Percentiles rank a stretch among this genome's conserved stretches.
These are phyloP conservation scores for Galerucella nymphaeae DNA, from an alignment of 2,888 invertebrate genomes.

Conservation along the genomic window DNA sequence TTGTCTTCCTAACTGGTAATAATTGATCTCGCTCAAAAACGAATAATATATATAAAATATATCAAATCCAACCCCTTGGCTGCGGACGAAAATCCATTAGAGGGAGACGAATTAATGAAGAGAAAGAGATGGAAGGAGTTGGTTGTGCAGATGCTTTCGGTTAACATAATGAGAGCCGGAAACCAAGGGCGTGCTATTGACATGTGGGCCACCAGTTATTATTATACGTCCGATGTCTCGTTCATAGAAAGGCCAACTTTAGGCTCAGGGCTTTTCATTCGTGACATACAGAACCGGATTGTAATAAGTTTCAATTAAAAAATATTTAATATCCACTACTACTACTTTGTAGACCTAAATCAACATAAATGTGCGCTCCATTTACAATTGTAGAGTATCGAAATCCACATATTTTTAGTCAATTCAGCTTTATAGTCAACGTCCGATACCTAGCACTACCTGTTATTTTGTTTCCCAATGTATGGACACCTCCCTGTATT, in stretches of 20 bases:
- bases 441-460: no score
- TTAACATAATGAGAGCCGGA: constrained; percentile 50
- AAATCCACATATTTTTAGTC: no score
- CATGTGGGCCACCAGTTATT: constrained; percentile 50
- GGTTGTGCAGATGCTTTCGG: constrained; percentile 45
- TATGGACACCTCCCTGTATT: no score
- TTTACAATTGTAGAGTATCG: no score
- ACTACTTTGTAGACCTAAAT: no score
- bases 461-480: no score
- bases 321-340: no score
- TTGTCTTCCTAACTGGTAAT: neutral
- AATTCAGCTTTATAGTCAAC: no score
- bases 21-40: constrained; percentile 14
- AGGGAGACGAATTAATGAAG: constrained; percentile 17
- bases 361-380: no score
- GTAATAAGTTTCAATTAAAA: constrained; percentile 4
- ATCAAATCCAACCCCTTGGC: constrained; percentile 13
- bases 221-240: constrained; percentile 30
- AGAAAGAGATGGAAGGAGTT: constrained; percentile 24
- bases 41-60: constrained; percentile 3
- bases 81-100: constrained; percentile 19
- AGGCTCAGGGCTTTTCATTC: constrained; percentile 9
- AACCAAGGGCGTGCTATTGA: constrained; percentile 54
- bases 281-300: constrained; percentile 13
- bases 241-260: constrained; percentile 23